A percentile compares a stretch with the other conserved stretches of the same genome.
phyloP scores from a whole-genome alignment of 2,113 vertebrate species.

The Lepidothrix coronata region DNA sequence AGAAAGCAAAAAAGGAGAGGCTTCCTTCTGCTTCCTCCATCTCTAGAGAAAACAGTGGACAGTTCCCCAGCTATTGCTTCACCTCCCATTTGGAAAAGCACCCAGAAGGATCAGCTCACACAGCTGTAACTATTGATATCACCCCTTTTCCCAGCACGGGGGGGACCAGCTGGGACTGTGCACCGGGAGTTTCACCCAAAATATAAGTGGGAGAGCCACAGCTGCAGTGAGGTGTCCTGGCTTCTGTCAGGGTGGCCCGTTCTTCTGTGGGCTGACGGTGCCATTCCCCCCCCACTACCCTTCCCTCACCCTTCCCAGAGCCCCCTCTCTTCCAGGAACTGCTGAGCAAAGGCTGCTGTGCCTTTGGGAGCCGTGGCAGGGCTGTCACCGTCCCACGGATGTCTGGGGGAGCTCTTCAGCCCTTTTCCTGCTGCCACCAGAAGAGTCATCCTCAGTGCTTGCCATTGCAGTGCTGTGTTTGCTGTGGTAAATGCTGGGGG shows the following conservation, averaged over 20 bases:
- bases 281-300: neutral
- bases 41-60: neutral
- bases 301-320: neutral
- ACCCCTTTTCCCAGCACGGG: rapidly evolving
- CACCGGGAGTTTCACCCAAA: neutral
- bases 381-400: rapidly evolving
- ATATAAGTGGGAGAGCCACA: too few relatives aligned
- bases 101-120: rapidly evolving
- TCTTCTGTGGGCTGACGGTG: rapidly evolving
- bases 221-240: too few relatives aligned
- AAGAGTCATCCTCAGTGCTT: neutral
- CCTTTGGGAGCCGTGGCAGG: neutral
- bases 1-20: neutral
- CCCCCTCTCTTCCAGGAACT: neutral
- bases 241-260: neutral
- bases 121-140: rapidly evolving
- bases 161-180: neutral
- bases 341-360: neutral
- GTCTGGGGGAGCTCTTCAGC: neutral
- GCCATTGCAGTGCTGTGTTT: neutral
- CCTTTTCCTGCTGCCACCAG: neutral
- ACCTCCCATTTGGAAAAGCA: neutral
- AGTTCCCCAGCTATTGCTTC: neutral
- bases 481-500: neutral
- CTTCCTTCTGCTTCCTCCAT: neutral